Evolutionary conservation across 2,797 vertebrate genomes (phyloP), one percentile per base, ranked within the genome.

Genomic region (Poecilia wingei): DNA sequence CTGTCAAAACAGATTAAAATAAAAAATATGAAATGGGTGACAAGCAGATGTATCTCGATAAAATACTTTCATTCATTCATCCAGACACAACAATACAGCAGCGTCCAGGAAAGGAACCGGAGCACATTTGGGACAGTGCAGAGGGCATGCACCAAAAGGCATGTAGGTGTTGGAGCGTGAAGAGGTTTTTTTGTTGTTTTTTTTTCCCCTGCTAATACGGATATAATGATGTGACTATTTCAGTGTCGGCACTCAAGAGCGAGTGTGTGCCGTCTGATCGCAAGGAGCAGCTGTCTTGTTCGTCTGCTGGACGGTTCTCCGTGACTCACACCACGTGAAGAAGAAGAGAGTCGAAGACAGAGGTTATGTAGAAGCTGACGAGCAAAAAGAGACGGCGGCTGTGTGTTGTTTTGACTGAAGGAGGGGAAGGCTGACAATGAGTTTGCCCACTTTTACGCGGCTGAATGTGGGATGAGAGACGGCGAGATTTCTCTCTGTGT

Each of bases 81-180:
- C 82, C 82, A 46, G 79, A 77, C 71, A 51, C 68, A 80, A 71
- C 16, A 70, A 59, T 70, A 74, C 47, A 59, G n/a, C 76, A 28
- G 46, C 41, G 77, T 74, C 76, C 36, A 75, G 53, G 51, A 82
- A 85, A 86, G 74, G 53, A 91, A 79, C 82, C 33, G 5, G 53
- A 84, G 22, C 70, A 72, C 85, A 79, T 83, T 77, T 84, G 59
- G 78, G 71, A 72, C 20, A 66, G 3, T 39, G 78, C 68, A 79
- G 82, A 79, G 31, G 66, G 64, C 78, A 81, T 49, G 86, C 77
- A 43, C 81, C 49, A 77, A 87, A 86, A 33, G 82, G 36, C 71
- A 71, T 71, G 71, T 73, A 92, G 87, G 94, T 94, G 91, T 92
- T 92, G 87, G 85, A 93, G 93, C 94, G 85, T 95, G 92, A 94